Base-by-base conservation (phyloP, 2,888 invertebrate species). In the Himalopsyche anomala region DNA sequence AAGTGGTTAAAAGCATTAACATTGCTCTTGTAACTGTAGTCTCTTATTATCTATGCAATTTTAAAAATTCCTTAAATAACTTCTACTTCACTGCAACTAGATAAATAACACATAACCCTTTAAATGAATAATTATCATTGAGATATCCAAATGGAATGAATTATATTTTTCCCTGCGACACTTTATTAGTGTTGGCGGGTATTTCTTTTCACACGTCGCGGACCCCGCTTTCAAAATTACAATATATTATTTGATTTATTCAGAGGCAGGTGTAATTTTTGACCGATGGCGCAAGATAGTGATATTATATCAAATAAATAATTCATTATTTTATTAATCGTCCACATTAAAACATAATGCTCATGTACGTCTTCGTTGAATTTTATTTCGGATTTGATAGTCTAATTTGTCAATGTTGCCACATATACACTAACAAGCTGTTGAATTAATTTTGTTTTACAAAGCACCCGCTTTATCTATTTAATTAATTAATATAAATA, bases 51-150 rank as follows among this genome's bases (percentile, higher is more conserved):
- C 28, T 1, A 28, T 28, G 28, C 28, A 28, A 28, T 28, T 28
- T 1, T 1, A 28, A 28, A 28, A 28, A 28, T 1, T 8, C 2
- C 2, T 45, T 11, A 6, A 3, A 19, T 28, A 28, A 28, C 28
- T 8, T 19, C 19, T 19, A 62, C 62, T 28, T 9, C 62, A 62
- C 62, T 62, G 62, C n/a, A 19, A 19, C 19, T 62, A 62, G 62
- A 62, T 19, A 19, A 62, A 28, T 62, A 19, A 15, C 51, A 51
- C 45, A 9, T 45, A 40, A 55, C 82, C 38, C 51, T 36, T 15
- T 38, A 54, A 56, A 36, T 36, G 82, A 82, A 82, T 82, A 45
- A 82, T 82, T 82, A 82, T 82, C 36, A 38, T 38, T 82, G 54
- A 81, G 54, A 40, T 81, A 45, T 36, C 8, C 80, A 80, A 28